Evolutionary conservation across 2,113 vertebrate species (phyloP).

Genomic region (Larimichthys polyactis): DNA sequence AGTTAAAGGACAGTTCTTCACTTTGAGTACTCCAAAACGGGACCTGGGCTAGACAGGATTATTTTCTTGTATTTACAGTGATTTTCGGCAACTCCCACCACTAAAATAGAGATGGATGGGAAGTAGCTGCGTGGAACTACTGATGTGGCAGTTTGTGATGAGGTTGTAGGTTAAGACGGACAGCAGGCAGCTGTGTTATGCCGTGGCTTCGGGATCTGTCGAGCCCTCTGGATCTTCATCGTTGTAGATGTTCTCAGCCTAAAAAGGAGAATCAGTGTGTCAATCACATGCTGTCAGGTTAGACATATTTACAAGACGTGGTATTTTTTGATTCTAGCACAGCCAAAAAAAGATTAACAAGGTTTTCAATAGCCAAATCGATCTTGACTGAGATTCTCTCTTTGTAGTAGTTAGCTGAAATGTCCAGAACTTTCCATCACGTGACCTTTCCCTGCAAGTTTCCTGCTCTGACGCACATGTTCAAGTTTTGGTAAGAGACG

Average conservation of each 20-base stretch:
- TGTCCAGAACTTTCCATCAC: background rate
- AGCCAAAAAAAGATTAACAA: background rate
- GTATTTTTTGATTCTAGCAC: background rate
- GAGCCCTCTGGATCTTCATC: slow-evolving; percentile 95
- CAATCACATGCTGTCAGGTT: background rate
- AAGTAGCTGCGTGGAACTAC: slow-evolving; percentile 34
- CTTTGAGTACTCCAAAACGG: slow-evolving; percentile 33
- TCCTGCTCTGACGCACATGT: background rate
- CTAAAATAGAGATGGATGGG: slow-evolving; percentile 4
- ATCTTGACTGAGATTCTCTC: background rate
- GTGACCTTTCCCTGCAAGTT: background rate
- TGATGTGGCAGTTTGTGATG: slow-evolving; percentile 46
- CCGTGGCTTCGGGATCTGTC: slow-evolving; percentile 80
- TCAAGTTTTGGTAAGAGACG: background rate
- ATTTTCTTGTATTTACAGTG: slow-evolving; percentile 47
- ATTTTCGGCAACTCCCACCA: slow-evolving; percentile 25
- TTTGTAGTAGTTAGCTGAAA: background rate
- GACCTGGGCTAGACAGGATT: background rate
- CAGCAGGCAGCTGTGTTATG: slow-evolving; percentile 70
- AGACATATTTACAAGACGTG: background rate
- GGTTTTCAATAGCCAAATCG: background rate
- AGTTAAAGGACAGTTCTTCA: slow-evolving; percentile 15
- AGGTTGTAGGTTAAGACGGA: slow-evolving; percentile 25
- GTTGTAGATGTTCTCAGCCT: slow-evolving; percentile 98
- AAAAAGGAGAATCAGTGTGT: slow-evolving; percentile 51